Conservation (phyloP, 2,113 vertebrate genomes). For the Polypterus bichir region DNA sequence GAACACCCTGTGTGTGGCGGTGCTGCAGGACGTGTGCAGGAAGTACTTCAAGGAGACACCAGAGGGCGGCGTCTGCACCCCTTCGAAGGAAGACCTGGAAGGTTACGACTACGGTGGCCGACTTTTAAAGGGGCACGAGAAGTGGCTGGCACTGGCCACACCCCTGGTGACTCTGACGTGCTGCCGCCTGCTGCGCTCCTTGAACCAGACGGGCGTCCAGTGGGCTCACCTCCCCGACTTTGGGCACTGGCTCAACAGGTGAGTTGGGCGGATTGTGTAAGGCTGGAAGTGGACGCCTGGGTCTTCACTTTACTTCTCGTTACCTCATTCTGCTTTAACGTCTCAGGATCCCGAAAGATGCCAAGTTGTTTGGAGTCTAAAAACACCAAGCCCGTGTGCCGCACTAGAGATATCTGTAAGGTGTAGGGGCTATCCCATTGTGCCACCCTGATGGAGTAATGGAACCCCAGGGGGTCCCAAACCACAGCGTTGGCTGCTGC, state of each 20-base stretch:
- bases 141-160: constrained; percentile 69
- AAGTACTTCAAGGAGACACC: constrained; percentile 48
- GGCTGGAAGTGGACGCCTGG: no score
- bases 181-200: constrained; percentile 76
- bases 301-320: no score
- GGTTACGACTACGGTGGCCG: constrained; percentile 22
- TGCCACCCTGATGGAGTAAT: no score
- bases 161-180: constrained; percentile 69
- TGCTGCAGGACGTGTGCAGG: constrained; percentile 74
- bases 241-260: constrained; percentile 93
- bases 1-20: constrained; percentile 72
- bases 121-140: constrained; percentile 30
- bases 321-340: no score
- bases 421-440: no score
- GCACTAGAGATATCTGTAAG: no score
- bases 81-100: constrained; percentile 19
- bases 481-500: no score
- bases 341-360: no score
- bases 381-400: no score
- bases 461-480: no score
- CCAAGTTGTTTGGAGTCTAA: no score
- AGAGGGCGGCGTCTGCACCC: accelerated
- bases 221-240: constrained; percentile 83
- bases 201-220: constrained; percentile 91
- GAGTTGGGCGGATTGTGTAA: not conserved